Evolutionary conservation across 2,888 invertebrate genomes (phyloP), one percentile per base, ranked within the genome.

Genomic region (Lasius fuliginosus): DNA sequence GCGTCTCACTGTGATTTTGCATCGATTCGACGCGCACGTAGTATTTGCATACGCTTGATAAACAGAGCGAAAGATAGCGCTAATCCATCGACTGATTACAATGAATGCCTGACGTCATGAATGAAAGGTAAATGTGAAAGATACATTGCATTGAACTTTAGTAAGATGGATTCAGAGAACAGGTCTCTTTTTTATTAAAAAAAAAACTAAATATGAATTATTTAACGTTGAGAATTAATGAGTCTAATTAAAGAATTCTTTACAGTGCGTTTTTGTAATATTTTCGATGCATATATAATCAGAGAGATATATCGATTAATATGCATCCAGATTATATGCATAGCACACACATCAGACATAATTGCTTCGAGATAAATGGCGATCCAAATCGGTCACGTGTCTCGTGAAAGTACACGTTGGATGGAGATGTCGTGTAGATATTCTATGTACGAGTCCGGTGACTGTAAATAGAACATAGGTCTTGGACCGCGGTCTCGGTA

Each of bases 381-480:
- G 33, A 46, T 76, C 56, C 56, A 33, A 4, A 60, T 81, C 73
- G 40, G 15, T 53, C 68, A 67, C 18, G 23, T 40, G 84, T 84
- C 42, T 75, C 46, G 23, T n/a, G 76, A 58, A 67, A 74, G 58
- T 40, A 69, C 58, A 53, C n/a, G 53, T 53, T n/a, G 53, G 36
- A 73, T 53, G 64, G n/a, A 49, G 11, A 42, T 81, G 15, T 15
- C 58, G 62, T 23, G 23, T 18, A 49, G 40, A 60, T 76, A 27
- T 40, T 33, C 49, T 18, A 56, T 30, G 79, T 67, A 69, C 62
- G 83, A 49, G 42, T 85, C 42, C 53, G 69, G 27, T 18, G n/a
- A 56, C 58, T 71, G 62, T 77, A 87, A 88, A 84, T 85, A 81
- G 83, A 86, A 69, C 86, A 49, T 84, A 62, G 79, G 68, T 79